Conservation (phyloP, 2,888 invertebrate genomes). For the Stenurella melanura region DNA sequence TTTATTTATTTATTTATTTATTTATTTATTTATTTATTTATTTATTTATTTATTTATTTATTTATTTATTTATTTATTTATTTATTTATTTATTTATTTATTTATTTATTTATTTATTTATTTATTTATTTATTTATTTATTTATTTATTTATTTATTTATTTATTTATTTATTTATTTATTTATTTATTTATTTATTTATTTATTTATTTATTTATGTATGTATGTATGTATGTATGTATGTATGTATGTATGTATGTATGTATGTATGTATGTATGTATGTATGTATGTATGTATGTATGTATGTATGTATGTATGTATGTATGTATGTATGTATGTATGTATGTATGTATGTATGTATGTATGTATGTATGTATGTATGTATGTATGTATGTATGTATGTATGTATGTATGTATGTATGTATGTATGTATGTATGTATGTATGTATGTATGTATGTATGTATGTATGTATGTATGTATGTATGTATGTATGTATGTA, state of each 20-base stretch:
- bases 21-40: neutral
- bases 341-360: conserved; percentile 1
- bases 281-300: conserved; percentile 1
- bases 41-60: neutral
- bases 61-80: neutral
- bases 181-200: neutral
- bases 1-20: neutral
- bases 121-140: neutral
- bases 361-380: conserved; percentile 1
- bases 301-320: conserved; percentile 1
- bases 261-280: conserved; percentile 1
- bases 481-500: conserved; percentile 1
- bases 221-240: conserved; percentile 1
- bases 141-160: neutral
- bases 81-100: neutral
- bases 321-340: conserved; percentile 1
- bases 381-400: conserved; percentile 1
- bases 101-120: neutral
- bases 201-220: neutral
- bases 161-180: neutral
- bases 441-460: conserved; percentile 1
- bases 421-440: conserved; percentile 1
- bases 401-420: conserved; percentile 1
- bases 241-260: conserved; percentile 1
- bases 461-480: conserved; percentile 1